These are phyloP conservation scores for Lemur catta DNA, from an alignment of 2,797 vertebrate species.

Conservation along the genomic window DNA sequence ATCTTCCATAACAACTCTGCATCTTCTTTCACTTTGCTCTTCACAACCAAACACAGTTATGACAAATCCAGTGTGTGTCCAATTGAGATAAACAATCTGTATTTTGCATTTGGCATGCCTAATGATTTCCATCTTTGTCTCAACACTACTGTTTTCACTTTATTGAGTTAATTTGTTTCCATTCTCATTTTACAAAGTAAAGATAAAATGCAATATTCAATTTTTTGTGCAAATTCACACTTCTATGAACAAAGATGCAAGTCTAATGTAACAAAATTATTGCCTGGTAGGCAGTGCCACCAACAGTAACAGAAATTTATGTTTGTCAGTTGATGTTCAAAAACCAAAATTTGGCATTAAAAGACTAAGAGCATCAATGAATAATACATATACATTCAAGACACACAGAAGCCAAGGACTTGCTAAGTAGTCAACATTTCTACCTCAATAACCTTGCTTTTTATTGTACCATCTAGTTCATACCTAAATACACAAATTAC, in stretches of 20 bases:
- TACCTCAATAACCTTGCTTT: background rate
- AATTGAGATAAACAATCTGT: background rate
- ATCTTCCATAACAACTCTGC: background rate
- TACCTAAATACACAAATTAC: background rate
- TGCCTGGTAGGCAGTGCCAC: background rate
- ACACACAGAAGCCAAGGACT: background rate
- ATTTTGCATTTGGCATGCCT: background rate
- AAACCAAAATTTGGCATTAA: background rate
- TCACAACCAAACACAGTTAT: background rate
- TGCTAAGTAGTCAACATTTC: no score
- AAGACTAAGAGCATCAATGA: background rate
- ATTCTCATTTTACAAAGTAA: background rate
- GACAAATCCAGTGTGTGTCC: background rate
- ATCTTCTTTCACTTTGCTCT: background rate
- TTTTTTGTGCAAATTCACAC: background rate
- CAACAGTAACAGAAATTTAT: background rate
- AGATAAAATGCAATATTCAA: background rate
- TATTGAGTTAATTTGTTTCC: background rate
- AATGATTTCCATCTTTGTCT: background rate
- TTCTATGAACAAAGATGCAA: background rate
- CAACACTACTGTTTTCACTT: background rate
- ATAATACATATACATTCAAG: background rate
- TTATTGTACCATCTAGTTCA: background rate
- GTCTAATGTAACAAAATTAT: background rate
- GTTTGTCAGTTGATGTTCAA: background rate